Evolutionary conservation across 2,797 vertebrate species (phyloP).

Genomic region (Anguilla anguilla): DNA sequence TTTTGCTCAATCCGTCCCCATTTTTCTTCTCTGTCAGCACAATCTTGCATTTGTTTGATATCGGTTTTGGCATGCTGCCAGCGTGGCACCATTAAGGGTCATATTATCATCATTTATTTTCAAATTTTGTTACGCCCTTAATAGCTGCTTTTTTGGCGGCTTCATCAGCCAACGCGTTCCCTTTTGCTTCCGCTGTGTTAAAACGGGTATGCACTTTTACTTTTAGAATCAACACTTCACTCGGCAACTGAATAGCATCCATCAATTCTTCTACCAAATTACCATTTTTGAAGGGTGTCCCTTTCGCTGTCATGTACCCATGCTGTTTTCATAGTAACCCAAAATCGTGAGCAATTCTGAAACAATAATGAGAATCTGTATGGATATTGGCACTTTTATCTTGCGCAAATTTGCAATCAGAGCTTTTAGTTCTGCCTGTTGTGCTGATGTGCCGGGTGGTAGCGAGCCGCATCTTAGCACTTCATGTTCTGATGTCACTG

Average conservation of each 20-base stretch:
- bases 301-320: slow-evolving; percentile 12
- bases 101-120: not conserved
- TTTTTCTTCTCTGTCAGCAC: not conserved
- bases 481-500: slow-evolving; percentile 12
- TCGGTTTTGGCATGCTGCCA: not conserved
- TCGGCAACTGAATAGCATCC: slow-evolving; percentile 16
- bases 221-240: slow-evolving; percentile 9
- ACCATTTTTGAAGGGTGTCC: not conserved
- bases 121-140: not conserved
- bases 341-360: slow-evolving; percentile 25
- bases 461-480: slow-evolving; percentile 5
- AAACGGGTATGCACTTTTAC: slow-evolving; percentile 1
- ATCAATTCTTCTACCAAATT: slow-evolving; percentile 1
- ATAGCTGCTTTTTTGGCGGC: slow-evolving; percentile 21
- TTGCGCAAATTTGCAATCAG: slow-evolving; percentile 14
- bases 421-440: slow-evolving; percentile 14
- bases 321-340: slow-evolving; percentile 15
- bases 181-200: slow-evolving; percentile 10
- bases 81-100: not conserved
- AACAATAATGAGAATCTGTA: slow-evolving; percentile 15
- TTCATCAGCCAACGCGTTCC: slow-evolving; percentile 15
- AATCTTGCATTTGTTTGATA: too few species aligned
- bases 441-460: slow-evolving; percentile 6
- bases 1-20: not conserved
- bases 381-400: slow-evolving; percentile 15